These are phyloP conservation scores for Drosophila meridionalis DNA, from an alignment of 2,888 invertebrate species.

Conservation along the genomic window DNA sequence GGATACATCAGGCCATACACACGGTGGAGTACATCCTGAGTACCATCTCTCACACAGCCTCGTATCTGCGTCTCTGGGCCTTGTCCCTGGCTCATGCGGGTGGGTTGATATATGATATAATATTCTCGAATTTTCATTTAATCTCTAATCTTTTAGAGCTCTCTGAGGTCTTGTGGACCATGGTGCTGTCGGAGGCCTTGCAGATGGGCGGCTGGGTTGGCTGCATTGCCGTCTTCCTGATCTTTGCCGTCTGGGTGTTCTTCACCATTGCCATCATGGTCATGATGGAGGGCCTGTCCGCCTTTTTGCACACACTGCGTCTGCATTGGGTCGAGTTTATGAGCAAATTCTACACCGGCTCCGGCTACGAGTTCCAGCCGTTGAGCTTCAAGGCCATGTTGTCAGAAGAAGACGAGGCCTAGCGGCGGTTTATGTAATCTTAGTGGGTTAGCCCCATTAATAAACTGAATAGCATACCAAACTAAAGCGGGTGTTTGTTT, in stretches of 20 bases:
- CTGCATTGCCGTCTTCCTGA: slow-evolving; percentile 91
- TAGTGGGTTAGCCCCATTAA: slow-evolving; percentile 67
- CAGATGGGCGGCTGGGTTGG: slow-evolving; percentile 88
- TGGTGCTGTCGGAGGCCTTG: slow-evolving; percentile 95
- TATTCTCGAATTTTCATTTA: neutral
- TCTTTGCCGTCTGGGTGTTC: slow-evolving; percentile 96
- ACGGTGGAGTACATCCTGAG: slow-evolving; percentile 98
- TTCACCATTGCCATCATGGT: slow-evolving; percentile 98
- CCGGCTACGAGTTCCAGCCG: slow-evolving; percentile 92
- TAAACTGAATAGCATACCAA: slow-evolving; percentile 61
- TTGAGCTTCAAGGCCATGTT: slow-evolving; percentile 92
- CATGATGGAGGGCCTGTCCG: slow-evolving; percentile 99
- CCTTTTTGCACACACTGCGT: slow-evolving; percentile 99
- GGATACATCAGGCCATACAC: slow-evolving; percentile 97
- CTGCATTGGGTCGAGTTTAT: slow-evolving; percentile 99
- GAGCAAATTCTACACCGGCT: slow-evolving; percentile 95
- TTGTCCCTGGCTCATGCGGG: slow-evolving; percentile 97
- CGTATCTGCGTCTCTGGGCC: slow-evolving; percentile 98
- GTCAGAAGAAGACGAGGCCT: slow-evolving; percentile 86
- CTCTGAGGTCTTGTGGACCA: slow-evolving; percentile 96
- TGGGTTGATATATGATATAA: slow-evolving; percentile 85
- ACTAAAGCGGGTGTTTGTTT: slow-evolving; percentile 38
- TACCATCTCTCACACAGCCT: slow-evolving; percentile 98
- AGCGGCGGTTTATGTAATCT: slow-evolving; percentile 33
- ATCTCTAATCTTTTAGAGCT: slow-evolving; percentile 87